Percentiles rank a stretch among this genome's conserved stretches.
phyloP scores from a whole-genome alignment of 2,113 vertebrate genomes.

The Choloepus hoffmanni region DNA sequence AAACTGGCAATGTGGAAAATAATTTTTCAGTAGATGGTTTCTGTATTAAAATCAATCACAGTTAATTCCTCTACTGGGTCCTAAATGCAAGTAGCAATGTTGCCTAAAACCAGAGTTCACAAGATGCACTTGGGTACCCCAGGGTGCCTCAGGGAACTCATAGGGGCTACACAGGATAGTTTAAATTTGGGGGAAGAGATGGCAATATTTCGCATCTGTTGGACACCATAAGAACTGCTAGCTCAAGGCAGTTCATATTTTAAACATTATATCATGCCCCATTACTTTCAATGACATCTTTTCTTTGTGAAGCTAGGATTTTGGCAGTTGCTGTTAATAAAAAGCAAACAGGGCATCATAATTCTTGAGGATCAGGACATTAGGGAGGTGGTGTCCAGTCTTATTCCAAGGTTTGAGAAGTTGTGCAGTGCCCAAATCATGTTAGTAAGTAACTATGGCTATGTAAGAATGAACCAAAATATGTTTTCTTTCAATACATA shows the following conservation, averaged over 20 bases:
- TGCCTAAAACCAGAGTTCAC: background rate
- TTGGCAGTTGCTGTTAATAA: constrained; percentile 27
- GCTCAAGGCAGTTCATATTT: background rate
- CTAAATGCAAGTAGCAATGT: background rate
- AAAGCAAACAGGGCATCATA: background rate
- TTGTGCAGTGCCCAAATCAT: background rate
- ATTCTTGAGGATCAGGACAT: background rate
- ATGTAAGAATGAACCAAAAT: background rate
- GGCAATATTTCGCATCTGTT: background rate
- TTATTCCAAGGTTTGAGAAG: background rate
- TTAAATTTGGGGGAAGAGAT: background rate
- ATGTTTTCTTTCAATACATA: background rate
- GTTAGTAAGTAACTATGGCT: background rate
- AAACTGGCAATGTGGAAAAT: background rate
- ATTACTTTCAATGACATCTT: background rate
- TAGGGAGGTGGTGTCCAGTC: background rate
- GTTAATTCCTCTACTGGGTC: background rate
- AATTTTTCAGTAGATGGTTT: background rate
- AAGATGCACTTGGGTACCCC: background rate
- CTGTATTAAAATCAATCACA: background rate
- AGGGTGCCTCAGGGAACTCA: background rate
- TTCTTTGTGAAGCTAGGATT: constrained; percentile 20
- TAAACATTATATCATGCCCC: constrained; percentile 7
- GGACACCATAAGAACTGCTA: background rate
- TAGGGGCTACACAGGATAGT: background rate